Percentiles rank a stretch among this genome's conserved stretches.
phyloP scores from a whole-genome alignment of 2,888 invertebrate genomes.

The Drosophila anceps region DNA sequence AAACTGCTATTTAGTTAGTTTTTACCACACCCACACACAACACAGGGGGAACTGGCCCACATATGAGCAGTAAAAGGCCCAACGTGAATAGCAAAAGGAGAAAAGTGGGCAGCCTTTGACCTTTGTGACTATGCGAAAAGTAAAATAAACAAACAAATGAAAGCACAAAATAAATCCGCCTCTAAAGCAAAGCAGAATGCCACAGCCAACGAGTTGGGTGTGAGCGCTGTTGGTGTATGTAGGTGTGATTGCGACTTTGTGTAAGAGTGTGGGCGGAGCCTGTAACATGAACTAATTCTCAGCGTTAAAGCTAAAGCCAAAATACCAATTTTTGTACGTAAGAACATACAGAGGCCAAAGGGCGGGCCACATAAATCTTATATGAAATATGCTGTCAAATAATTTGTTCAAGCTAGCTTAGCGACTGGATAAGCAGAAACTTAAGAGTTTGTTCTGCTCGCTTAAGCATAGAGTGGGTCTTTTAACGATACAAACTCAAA shows the following conservation, averaged over 20 bases:
- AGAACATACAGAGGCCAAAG: background rate
- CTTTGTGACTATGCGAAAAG: slow-evolving; percentile 62
- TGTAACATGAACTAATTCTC: slow-evolving; percentile 7
- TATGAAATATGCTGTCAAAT: slow-evolving; percentile 5
- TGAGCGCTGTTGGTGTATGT: background rate
- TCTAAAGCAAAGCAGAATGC: slow-evolving; percentile 50
- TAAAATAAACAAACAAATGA: slow-evolving; percentile 78
- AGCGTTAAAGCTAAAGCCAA: background rate
- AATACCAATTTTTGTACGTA: slow-evolving; percentile 1
- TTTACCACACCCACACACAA: background rate
- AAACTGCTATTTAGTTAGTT: background rate
- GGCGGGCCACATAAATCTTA: slow-evolving; percentile 2
- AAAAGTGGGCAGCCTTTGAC: slow-evolving; percentile 70
- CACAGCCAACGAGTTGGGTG: slow-evolving; percentile 22
- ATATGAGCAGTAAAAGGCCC: slow-evolving; percentile 19
- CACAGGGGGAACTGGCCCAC: slow-evolving; percentile 1
- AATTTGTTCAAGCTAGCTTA: slow-evolving; percentile 1
- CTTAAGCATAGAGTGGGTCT: background rate
- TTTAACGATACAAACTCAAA: background rate
- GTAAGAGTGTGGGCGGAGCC: slow-evolving; percentile 2
- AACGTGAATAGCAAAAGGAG: slow-evolving; percentile 36
- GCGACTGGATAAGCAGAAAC: background rate
- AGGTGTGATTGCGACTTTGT: slow-evolving; percentile 2
- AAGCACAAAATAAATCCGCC: slow-evolving; percentile 61
- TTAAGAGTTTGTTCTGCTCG: background rate